phyloP scores from a whole-genome alignment of 2,797 vertebrate species.

The Malacoctenus gilli region DNA sequence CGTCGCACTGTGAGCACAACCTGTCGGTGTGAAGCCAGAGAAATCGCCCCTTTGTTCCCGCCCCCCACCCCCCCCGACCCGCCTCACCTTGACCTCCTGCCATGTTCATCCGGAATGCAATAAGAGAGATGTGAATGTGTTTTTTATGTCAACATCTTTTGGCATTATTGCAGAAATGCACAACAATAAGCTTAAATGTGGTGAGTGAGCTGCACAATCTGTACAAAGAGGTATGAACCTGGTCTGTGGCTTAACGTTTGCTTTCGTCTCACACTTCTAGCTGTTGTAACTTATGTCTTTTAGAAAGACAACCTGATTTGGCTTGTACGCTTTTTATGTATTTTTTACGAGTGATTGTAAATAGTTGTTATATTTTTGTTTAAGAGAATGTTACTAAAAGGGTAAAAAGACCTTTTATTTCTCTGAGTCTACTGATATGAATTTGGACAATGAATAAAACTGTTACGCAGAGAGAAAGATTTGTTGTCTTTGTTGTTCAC shows the following conservation, averaged over 20 bases:
- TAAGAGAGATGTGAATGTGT: slow-evolving; percentile 82
- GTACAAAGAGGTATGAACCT: slow-evolving; percentile 85
- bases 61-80: slow-evolving; percentile 12
- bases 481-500: slow-evolving; percentile 4
- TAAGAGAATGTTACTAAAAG: slow-evolving; percentile 91
- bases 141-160: slow-evolving; percentile 52
- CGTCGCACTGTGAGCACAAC: slow-evolving; percentile 22
- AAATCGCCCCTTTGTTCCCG: not conserved
- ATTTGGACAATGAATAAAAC: slow-evolving; percentile 89
- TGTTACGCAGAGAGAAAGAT: slow-evolving; percentile 42
- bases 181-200: slow-evolving; percentile 84
- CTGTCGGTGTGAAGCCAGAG: slow-evolving; percentile 13
- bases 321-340: slow-evolving; percentile 94
- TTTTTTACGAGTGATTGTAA: slow-evolving; percentile 96
- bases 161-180: slow-evolving; percentile 82
- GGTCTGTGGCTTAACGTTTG: slow-evolving; percentile 82
- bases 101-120: slow-evolving; percentile 80
- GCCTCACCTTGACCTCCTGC: slow-evolving; percentile 64
- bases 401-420: slow-evolving; percentile 84
- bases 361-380: slow-evolving; percentile 99
- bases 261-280: slow-evolving; percentile 88
- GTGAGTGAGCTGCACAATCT: slow-evolving; percentile 88
- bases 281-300: slow-evolving; percentile 96
- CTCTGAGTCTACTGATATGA: slow-evolving; percentile 88
- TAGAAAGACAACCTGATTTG: slow-evolving; percentile 93